These are phyloP conservation scores for Protonibea diacanthus DNA, from an alignment of 2,797 vertebrate genomes.

Conservation along the genomic window DNA sequence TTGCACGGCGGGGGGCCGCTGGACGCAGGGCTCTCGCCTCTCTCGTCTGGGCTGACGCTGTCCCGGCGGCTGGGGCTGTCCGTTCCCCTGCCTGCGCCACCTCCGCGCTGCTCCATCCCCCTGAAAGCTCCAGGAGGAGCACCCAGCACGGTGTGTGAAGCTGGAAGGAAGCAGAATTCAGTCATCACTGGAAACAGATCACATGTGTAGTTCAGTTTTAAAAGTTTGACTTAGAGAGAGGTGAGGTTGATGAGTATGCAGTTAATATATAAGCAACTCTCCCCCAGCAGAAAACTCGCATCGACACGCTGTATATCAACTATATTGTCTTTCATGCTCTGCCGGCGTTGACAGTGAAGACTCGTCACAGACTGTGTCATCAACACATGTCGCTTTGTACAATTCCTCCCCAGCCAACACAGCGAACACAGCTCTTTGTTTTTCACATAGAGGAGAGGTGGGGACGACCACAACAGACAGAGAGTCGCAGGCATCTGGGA, in stretches of 20 bases:
- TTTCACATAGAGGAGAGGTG: slow-evolving; percentile 23
- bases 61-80: slow-evolving; percentile 90
- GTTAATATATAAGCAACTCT: background rate
- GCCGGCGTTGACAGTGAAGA: slow-evolving; percentile 25
- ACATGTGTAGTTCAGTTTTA: background rate
- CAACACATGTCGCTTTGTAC: slow-evolving; percentile 45
- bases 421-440: slow-evolving; percentile 30
- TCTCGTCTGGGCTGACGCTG: slow-evolving; percentile 87
- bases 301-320: slow-evolving; percentile 1
- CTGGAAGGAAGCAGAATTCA: slow-evolving; percentile 69
- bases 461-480: slow-evolving; percentile 51
- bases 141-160: slow-evolving; percentile 88
- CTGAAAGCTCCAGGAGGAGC: slow-evolving; percentile 85
- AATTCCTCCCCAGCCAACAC: background rate
- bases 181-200: background rate
- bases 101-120: slow-evolving; percentile 88
- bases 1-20: slow-evolving; percentile 89
- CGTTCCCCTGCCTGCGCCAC: slow-evolving; percentile 69
- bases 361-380: background rate
- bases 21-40: slow-evolving; percentile 86
- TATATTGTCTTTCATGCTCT: slow-evolving; percentile 30
- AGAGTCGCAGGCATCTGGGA: slow-evolving; percentile 47
- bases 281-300: background rate
- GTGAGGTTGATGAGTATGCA: background rate
- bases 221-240: background rate